phyloP scores from a whole-genome alignment of 2,113 vertebrate species.

The Prunella fulvescens region DNA sequence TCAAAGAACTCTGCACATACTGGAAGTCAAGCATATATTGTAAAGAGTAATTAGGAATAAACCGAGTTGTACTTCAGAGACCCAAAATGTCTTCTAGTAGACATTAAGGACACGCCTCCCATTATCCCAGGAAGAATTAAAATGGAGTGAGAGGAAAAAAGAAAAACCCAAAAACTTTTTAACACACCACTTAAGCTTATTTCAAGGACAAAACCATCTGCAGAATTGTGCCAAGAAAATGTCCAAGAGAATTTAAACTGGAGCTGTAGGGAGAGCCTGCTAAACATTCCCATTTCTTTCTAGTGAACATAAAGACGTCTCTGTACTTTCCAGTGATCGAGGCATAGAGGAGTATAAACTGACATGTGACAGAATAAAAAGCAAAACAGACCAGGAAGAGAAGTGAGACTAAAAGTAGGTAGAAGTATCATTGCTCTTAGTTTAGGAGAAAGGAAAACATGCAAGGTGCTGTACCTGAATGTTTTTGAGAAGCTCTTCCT shows the following conservation, averaged over 20 bases:
- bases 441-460: neutral
- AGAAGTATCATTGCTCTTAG: neutral
- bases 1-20: neutral
- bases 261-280: neutral
- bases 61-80: neutral
- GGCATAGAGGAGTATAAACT: neutral
- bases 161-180: neutral
- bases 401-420: neutral
- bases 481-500: conserved; percentile 88
- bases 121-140: neutral
- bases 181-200: neutral
- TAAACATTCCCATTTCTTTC: neutral
- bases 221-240: neutral
- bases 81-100: neutral
- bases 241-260: neutral
- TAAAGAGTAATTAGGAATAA: neutral
- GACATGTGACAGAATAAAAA: neutral
- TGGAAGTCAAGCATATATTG: neutral
- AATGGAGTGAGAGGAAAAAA: neutral
- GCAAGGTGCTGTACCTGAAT: conserved; percentile 71
- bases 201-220: neutral
- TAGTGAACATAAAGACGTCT: neutral
- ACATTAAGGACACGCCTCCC: neutral
- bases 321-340: neutral
- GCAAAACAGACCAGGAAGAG: neutral